Conservation (phyloP, 2,888 invertebrate genomes). For the Agonopterix heracliana region DNA sequence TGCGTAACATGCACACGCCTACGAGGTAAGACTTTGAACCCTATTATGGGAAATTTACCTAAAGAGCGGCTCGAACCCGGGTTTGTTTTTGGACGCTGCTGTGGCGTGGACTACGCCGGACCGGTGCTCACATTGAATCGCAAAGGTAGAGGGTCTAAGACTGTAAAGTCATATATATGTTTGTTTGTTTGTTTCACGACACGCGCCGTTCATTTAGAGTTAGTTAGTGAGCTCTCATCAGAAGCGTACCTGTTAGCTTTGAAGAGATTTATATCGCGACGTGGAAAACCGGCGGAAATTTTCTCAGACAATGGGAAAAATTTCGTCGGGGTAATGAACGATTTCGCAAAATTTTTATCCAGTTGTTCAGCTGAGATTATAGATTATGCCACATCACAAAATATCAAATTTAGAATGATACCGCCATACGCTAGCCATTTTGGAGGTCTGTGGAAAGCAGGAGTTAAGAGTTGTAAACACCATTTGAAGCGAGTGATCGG, state of each 20-base stretch:
- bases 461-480: too few relatives aligned
- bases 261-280: slow-evolving; percentile 4
- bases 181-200: background rate
- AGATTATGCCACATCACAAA: too few relatives aligned
- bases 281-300: slow-evolving; percentile 7
- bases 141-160: background rate
- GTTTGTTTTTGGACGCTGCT: slow-evolving; percentile 1
- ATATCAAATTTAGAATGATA: too few relatives aligned
- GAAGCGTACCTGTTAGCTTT: slow-evolving; percentile 3
- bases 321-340: too few relatives aligned
- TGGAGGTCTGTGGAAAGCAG: too few relatives aligned
- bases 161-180: background rate
- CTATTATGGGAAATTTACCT: slow-evolving; percentile 10
- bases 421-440: too few relatives aligned
- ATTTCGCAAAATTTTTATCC: too few relatives aligned
- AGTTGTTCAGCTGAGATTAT: too few relatives aligned
- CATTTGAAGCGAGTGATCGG: too few relatives aligned
- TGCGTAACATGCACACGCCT: slow-evolving; percentile 3
- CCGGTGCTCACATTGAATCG: slow-evolving; percentile 1
- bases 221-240: slow-evolving; percentile 1
- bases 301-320: slow-evolving; percentile 6
- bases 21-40: slow-evolving; percentile 4
- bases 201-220: slow-evolving; percentile 4
- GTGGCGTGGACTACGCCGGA: slow-evolving; percentile 1
- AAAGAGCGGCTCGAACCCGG: slow-evolving; percentile 7